These are phyloP conservation scores for Meloidogyne exigua DNA, from an alignment of 1,140 invertebrate species.

Conservation along the genomic window DNA sequence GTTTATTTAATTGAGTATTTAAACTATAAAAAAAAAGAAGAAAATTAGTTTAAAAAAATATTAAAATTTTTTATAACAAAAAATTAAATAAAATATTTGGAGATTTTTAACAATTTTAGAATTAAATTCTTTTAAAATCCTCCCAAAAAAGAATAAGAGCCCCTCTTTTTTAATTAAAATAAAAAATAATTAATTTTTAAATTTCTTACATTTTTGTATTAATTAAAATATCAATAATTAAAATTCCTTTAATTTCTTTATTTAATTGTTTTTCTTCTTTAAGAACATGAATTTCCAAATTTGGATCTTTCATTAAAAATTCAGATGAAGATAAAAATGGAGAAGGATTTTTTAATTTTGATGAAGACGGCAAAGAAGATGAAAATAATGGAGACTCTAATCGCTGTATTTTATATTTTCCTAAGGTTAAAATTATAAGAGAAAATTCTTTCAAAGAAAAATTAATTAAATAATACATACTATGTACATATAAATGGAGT, in stretches of 20 bases:
- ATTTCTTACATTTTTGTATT: conserved; percentile 11
- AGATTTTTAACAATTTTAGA: no score
- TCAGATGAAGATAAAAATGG: background rate
- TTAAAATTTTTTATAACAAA: no score
- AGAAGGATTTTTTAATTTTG: background rate
- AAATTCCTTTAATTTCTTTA: background rate
- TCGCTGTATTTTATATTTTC: background rate
- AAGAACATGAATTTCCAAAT: background rate
- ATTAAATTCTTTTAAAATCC: no score
- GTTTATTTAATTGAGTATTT: background rate
- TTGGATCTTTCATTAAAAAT: background rate
- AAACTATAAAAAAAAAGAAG: background rate
- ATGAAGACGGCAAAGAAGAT: background rate
- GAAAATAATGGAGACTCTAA: background rate
- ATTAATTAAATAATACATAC: no score
- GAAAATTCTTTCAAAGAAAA: no score
- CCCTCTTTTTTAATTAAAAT: no score
- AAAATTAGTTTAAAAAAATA: no score
- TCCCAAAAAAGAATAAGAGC: no score
- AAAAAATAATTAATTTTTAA: no score
- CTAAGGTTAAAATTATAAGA: background rate
- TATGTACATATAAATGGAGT: no score
- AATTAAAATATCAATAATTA: conserved; percentile 8
- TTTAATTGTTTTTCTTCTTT: background rate
- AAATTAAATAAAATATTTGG: no score